These are phyloP conservation scores for Philonicus albiceps DNA, from an alignment of 2,888 invertebrate species.

Conservation along the genomic window DNA sequence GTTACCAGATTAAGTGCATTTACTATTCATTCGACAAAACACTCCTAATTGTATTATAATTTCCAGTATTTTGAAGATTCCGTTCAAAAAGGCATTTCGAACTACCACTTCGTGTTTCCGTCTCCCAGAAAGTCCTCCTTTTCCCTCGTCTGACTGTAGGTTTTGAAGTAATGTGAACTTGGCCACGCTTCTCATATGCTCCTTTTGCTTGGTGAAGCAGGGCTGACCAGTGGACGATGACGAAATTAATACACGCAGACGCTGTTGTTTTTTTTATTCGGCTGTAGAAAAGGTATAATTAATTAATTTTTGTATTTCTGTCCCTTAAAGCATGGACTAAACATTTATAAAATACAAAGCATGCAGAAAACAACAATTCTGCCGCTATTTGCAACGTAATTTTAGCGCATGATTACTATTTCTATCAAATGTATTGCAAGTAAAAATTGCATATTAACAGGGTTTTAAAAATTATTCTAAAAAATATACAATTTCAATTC, in stretches of 20 bases:
- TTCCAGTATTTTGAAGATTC: slow-evolving; percentile 18
- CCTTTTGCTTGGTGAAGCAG: background rate
- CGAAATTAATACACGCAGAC: background rate
- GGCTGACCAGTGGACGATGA: background rate
- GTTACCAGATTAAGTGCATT: background rate
- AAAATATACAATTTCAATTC: too few species aligned
- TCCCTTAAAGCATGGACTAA: too few species aligned
- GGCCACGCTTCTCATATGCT: background rate
- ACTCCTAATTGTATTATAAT: slow-evolving; percentile 15
- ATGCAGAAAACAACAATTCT: too few species aligned
- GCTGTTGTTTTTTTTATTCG: background rate
- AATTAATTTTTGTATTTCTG: background rate
- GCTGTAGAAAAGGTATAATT: background rate
- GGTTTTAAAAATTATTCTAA: too few species aligned
- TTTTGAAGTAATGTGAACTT: slow-evolving; percentile 6
- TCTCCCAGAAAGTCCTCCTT: slow-evolving; percentile 33
- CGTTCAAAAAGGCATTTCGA: slow-evolving; percentile 37
- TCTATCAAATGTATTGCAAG: too few species aligned
- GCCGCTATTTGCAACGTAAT: too few species aligned
- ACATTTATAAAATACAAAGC: too few species aligned
- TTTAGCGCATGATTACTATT: too few species aligned
- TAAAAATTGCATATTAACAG: too few species aligned
- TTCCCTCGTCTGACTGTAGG: background rate
- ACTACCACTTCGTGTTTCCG: slow-evolving; percentile 43
- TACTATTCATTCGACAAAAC: slow-evolving; percentile 28